Evolutionary conservation across 1,140 invertebrate genomes (phyloP).

Genomic region (Acromyrmex heyeri): DNA sequence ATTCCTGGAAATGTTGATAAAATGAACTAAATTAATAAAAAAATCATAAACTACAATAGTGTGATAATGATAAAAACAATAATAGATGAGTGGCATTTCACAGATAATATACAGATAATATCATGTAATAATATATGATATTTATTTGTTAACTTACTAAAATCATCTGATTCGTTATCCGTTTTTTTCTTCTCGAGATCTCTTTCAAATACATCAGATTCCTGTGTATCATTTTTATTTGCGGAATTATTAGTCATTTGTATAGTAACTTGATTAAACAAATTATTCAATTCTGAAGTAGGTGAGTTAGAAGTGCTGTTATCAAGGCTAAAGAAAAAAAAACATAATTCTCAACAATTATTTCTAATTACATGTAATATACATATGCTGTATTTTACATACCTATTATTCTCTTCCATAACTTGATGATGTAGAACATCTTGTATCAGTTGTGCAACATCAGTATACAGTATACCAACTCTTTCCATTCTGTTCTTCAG

Average conservation of each 20-base stretch:
- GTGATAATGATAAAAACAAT: background rate
- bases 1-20: background rate
- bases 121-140: conserved; percentile 9
- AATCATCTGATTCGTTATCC: conserved; percentile 35
- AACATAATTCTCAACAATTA: background rate
- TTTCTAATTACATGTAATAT: background rate
- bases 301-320: conserved; percentile 66
- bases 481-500: conserved; percentile 88
- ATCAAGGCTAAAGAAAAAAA: conserved; percentile 57
- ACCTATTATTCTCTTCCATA: conserved; percentile 87
- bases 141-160: conserved; percentile 46
- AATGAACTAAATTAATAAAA: background rate
- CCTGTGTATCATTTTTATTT: background rate
- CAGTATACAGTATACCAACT: conserved; percentile 88
- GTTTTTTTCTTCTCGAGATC: background rate
- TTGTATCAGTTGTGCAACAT: conserved; percentile 90
- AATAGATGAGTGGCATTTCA: background rate
- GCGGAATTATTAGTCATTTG: background rate
- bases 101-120: background rate
- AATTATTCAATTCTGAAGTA: conserved; percentile 39
- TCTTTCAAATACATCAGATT: background rate
- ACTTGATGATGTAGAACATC: conserved; percentile 90
- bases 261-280: conserved; percentile 8
- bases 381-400: background rate
- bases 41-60: background rate